These are phyloP conservation scores for Maniola jurtina DNA, from an alignment of 1,140 invertebrate genomes.

Conservation along the genomic window DNA sequence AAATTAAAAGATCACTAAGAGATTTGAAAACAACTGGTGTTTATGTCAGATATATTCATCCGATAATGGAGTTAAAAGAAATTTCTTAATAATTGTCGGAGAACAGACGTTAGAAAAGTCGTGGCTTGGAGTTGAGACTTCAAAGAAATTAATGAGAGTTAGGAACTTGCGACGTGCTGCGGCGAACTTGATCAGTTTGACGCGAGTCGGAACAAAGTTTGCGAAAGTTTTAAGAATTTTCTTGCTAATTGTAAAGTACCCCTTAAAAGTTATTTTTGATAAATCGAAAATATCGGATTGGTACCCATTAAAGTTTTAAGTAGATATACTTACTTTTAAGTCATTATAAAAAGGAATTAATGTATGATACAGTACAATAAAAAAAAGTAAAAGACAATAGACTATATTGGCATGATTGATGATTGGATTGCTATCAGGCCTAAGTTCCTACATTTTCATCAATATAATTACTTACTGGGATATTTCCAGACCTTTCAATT, in stretches of 20 bases:
- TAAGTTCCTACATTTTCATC: too few species aligned
- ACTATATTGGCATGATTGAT: too few species aligned
- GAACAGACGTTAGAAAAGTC: constrained; percentile 47
- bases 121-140: constrained; percentile 58
- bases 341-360: neutral
- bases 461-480: too few species aligned
- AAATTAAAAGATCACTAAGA: neutral
- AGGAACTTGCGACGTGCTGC: constrained; percentile 70
- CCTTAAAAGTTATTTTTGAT: constrained; percentile 16
- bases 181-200: constrained; percentile 62
- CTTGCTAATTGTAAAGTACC: constrained; percentile 56
- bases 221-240: constrained; percentile 58
- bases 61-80: constrained; percentile 56
- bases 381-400: too few species aligned
- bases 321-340: neutral
- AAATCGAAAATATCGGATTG: neutral
- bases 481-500: too few species aligned
- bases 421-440: too few species aligned
- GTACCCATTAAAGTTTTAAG: neutral
- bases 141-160: constrained; percentile 76
- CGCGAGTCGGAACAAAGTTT: constrained; percentile 57
- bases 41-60: constrained; percentile 31
- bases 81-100: constrained; percentile 54
- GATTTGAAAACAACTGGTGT: neutral
- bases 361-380: neutral